Evolutionary conservation across 2,113 vertebrate genomes (phyloP).

Genomic region (Eulemur rufifrons): DNA sequence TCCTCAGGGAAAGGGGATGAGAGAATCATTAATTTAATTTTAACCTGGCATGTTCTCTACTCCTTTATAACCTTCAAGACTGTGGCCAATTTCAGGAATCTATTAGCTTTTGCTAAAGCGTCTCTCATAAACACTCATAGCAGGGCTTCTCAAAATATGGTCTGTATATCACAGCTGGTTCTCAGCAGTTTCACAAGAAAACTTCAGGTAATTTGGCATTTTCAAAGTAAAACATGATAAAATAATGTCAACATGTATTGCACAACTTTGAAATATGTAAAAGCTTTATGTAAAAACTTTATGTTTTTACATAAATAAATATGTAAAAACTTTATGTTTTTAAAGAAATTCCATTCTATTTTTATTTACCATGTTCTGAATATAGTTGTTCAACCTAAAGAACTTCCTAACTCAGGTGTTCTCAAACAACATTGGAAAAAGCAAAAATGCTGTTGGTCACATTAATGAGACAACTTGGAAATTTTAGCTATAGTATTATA

Average conservation of each 20-base stretch:
- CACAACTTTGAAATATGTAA: neutral
- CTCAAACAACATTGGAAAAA: neutral
- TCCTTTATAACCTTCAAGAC: neutral
- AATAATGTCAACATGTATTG: neutral
- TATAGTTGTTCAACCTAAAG: neutral
- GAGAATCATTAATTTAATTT: neutral
- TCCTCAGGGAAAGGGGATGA: neutral
- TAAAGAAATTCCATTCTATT: neutral
- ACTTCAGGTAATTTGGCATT: slow-evolving; percentile 4
- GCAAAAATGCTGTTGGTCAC: neutral
- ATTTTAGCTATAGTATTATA: neutral
- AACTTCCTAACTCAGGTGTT: neutral
- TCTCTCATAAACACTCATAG: neutral
- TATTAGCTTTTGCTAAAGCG: neutral
- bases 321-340: neutral
- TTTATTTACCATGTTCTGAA: neutral
- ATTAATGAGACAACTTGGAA: neutral
- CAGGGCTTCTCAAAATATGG: neutral
- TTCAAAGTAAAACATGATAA: neutral
- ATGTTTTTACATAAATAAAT: too few relatives aligned
- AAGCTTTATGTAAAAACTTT: too few relatives aligned
- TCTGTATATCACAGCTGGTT: neutral
- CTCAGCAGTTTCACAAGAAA: slow-evolving; percentile 12
- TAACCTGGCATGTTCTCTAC: neutral
- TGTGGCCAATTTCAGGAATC: neutral